Evolutionary conservation across 2,888 invertebrate genomes (phyloP), one percentile per base, ranked within the genome.

Genomic region (Drosophila kambysellisi): DNA sequence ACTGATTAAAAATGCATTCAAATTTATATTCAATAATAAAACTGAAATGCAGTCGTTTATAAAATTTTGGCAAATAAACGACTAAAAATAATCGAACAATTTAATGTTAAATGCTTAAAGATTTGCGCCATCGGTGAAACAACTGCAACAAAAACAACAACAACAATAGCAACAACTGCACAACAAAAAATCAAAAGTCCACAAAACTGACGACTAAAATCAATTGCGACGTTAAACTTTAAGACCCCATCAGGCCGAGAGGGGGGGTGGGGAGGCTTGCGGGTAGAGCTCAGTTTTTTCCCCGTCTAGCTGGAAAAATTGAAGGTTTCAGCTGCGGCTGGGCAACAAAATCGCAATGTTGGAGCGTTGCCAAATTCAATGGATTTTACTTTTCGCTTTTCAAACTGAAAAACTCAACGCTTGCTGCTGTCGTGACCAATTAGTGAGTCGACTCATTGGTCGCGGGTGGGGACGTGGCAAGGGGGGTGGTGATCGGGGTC

Each of bases 181-280:
- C 68, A 70, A 62, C 64, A 53, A 56, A 83, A 88, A 88, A 87
- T 82, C 82, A 89, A 88, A 89, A 80, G 85, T 77, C 77, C 88
- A 85, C 85, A 85, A 88, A 85, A 83, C 84, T 86, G 87, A 90
- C 89, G 89, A 90, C 87, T 77, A 88, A 87, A 88, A 87, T 87
- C 87, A 87, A 87, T 87, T 90, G 87, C 90, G 75, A 89, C 83
- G 77, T 83, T 85, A 89, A 85, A 84, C 84, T 85, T 89, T 89
- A 80, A 89, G 84, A 73, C 83, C 74, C 74, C 86, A 75, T 63
- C 82, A 67, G 67, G 54, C 54, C 25, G 54, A n/a, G 54, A 32
- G 8, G 8, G 43, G 46, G 35, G 8, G 11, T 39, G 46, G 35
- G 41, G 37, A 3, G 50, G 5, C 15, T 48, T 48, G 50, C 9